A percentile compares a stretch with the other conserved stretches of the same genome.
These are phyloP conservation scores for Myopa tessellatipennis DNA, from an alignment of 2,888 invertebrate genomes.

Conservation along the genomic window DNA sequence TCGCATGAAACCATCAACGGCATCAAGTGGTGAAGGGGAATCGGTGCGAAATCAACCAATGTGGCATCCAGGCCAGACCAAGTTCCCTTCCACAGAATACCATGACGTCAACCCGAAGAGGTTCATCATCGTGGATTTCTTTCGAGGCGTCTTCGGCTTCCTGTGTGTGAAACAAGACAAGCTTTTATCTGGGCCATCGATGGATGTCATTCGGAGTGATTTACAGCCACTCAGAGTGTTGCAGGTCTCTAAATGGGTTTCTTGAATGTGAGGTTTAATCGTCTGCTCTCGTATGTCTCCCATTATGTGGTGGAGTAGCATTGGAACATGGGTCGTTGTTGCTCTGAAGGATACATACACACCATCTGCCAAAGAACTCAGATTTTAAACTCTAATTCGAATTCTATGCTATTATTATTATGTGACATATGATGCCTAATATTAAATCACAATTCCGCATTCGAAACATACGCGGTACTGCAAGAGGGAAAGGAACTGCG, in stretches of 20 bases:
- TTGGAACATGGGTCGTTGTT: neutral
- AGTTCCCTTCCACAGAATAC: constrained; percentile 28
- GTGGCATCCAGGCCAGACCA: constrained; percentile 36
- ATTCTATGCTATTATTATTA: too few relatives aligned
- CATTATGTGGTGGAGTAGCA: neutral
- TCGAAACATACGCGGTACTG: too few relatives aligned
- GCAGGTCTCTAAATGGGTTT: constrained; percentile 56
- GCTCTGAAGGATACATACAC: neutral
- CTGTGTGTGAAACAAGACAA: constrained; percentile 55
- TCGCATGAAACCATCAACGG: constrained; percentile 9
- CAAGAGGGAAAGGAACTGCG: too few relatives aligned
- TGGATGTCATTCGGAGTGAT: constrained; percentile 66
- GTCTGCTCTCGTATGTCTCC: neutral
- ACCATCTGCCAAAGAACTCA: neutral
- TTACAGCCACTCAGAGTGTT: constrained; percentile 65
- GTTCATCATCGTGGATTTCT: constrained; percentile 43
- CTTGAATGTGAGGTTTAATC: constrained; percentile 7
- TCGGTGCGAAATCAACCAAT: constrained; percentile 41
- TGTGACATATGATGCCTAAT: too few relatives aligned
- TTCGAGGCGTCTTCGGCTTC: constrained; percentile 24
- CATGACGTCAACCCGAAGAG: constrained; percentile 43
- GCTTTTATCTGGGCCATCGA: constrained; percentile 63
- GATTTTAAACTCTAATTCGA: too few relatives aligned
- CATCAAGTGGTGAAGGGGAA: neutral
- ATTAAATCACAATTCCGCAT: too few relatives aligned